Evolutionary conservation across 2,888 invertebrate genomes (phyloP), one percentile per base, ranked within the genome.

Genomic region (Anthophora plumipes): DNA sequence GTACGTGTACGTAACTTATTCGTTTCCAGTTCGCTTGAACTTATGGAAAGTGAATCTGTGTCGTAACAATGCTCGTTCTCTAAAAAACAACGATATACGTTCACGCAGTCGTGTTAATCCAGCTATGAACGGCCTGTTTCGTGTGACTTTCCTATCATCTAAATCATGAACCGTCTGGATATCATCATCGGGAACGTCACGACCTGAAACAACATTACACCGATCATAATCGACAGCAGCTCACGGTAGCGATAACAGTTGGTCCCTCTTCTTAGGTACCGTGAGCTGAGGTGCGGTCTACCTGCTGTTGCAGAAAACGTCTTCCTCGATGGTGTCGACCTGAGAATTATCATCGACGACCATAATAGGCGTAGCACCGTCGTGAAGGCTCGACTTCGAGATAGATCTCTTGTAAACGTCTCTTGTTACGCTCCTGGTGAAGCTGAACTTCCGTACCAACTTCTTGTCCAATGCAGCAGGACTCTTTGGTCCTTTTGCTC

Each of bases 291-390:
- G 77, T 81, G 88, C 86, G 86, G 89, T 92, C 91, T 93, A 93
- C 92, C 93, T 93, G 86, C 91, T 91, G 60, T 92, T 92, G 69
- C 91, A 92, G 59, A 92, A 89, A 1, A 90, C 89, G 67, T 92
- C 92, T 63, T 93, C 93, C 61, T 93, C 93, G 71, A 91, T 91
- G 50, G 90, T 89, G 20, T 92, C 90, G 64, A 89, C 89, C 81
- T 89, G 89, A 39, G 88, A 87, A 46, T 90, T 88, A 63, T 93
- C 94, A 66, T 95, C 95, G 4, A 94, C 94, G 50, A 95, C 94
- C 85, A 95, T 93, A 76, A 95, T 95, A 1, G 95, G 95, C 1
- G 94, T 94, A 1, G 95, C 95, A 0, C 95, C 95, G 87, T 95
- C 95, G 89, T 94, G 94, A 25, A 95, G 89, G 83, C 94, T 94